These are phyloP conservation scores for Clarias macrocephalus DNA, from an alignment of 2,113 vertebrate species.

Conservation along the genomic window DNA sequence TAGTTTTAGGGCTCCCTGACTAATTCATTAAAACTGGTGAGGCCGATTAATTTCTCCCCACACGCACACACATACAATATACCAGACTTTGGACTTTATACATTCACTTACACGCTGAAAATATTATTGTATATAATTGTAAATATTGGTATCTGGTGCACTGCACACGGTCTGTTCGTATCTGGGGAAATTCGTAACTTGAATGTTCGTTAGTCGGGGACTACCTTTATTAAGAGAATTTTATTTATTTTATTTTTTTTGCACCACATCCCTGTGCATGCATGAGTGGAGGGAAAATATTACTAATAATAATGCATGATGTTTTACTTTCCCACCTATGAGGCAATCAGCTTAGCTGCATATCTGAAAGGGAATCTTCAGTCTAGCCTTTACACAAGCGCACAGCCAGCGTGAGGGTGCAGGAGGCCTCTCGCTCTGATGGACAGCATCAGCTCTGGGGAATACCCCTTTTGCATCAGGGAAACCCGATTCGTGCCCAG, in stretches of 20 bases:
- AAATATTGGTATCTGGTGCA: too few species aligned
- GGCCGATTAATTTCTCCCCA: too few species aligned
- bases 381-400: neutral
- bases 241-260: neutral
- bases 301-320: neutral
- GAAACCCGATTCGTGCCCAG: conserved; percentile 59
- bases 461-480: conserved; percentile 57
- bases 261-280: neutral
- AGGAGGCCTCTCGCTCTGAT: conserved; percentile 23
- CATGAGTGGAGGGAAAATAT: neutral
- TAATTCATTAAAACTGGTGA: too few species aligned
- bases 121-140: too few species aligned
- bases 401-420: neutral
- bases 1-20: too few species aligned
- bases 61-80: too few species aligned
- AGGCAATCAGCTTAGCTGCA: neutral
- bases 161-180: too few species aligned
- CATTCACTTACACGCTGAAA: too few species aligned
- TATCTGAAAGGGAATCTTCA: neutral
- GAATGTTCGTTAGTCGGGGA: too few species aligned
- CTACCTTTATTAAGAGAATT: too few species aligned
- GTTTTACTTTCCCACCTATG: neutral
- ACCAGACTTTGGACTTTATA: too few species aligned
- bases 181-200: too few species aligned
- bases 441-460: conserved; percentile 54